Base-by-base conservation (phyloP, 2,113 vertebrate species). In the Garra rufa region DNA sequence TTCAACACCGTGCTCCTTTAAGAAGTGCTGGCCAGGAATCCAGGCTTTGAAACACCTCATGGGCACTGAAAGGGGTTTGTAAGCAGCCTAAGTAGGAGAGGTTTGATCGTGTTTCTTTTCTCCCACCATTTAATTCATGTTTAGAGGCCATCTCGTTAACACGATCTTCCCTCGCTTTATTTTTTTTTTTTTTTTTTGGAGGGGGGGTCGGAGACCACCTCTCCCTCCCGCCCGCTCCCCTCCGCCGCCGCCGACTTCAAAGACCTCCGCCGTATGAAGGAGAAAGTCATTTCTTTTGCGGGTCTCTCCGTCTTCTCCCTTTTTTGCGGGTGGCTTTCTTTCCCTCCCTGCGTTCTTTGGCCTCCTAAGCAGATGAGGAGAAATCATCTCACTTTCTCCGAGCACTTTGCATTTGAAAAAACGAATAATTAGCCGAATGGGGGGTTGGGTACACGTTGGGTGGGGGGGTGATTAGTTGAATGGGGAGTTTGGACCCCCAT, bases 111-210 rank as follows among this genome's bases (percentile, higher is more conserved):
- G 91, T 93, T 94, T 92, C 93, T 91, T 93, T 94, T 95, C 93
- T 94, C 91, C 90, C 90, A 91, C 92, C 91, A 90, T 94, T 94
- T 94, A 94, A 94, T 94, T 94, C 92, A 88, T 93, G 93, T 95
- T 94, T 92, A 94, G 92, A 94, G 93, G 92, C 92, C 92, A 91
- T 91, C 94, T 95, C 92, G 93, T 95, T 95, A 95, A 95, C 93
- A 94, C 92, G 89, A 94, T 94, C 93, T 93, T 91, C 91, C 91
- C 91, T 92, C 80, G 86, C 89, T 90, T 92, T 92, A 86, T 89
- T 87, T 85, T 57, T 83, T 92, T 88, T 89, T 87, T 84, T 59
- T 83, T 38, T 1, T n/a, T n/a, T n/a, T n/a, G n/a, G n/a, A n/a
- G n/a, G n/a, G n/a, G n/a, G n/a, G 61, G 38, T 44, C 11, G 34